Percentiles rank a stretch among this genome's conserved stretches.
These are phyloP conservation scores for Hippasteria phrygiana DNA, from an alignment of 53 echinoderm and acorn worm genomes.

Conservation along the genomic window DNA sequence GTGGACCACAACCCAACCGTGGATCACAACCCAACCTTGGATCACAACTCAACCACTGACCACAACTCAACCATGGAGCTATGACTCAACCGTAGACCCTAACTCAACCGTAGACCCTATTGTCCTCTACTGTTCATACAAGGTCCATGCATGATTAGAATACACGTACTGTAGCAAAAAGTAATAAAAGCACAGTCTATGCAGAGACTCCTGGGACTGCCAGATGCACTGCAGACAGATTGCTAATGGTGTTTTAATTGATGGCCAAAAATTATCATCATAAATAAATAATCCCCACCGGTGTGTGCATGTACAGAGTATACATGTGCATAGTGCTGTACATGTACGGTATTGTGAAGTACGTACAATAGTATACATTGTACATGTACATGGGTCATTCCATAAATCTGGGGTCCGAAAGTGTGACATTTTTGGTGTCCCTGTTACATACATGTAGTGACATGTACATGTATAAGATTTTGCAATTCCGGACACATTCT, in stretches of 20 bases:
- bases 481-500: too few relatives aligned
- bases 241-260: constrained; percentile 22
- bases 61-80: too few relatives aligned
- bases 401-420: too few relatives aligned
- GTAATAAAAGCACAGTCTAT: not conserved
- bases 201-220: not conserved
- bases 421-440: too few relatives aligned
- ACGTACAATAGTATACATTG: not conserved
- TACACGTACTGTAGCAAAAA: too few relatives aligned
- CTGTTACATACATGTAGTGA: not conserved
- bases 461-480: constrained; percentile 14
- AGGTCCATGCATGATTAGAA: too few relatives aligned
- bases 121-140: too few relatives aligned
- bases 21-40: too few relatives aligned
- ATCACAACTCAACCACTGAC: too few relatives aligned
- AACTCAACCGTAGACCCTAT: too few relatives aligned
- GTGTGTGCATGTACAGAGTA: not conserved
- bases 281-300: not conserved
- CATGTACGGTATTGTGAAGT: not conserved
- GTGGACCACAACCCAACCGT: too few relatives aligned
- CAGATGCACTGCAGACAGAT: not conserved
- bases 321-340: not conserved
- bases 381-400: not conserved
- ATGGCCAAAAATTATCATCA: not conserved
- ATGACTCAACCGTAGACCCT: too few relatives aligned